These are phyloP conservation scores for Drosophila leonis DNA, from an alignment of 2,888 invertebrate genomes.

Conservation along the genomic window DNA sequence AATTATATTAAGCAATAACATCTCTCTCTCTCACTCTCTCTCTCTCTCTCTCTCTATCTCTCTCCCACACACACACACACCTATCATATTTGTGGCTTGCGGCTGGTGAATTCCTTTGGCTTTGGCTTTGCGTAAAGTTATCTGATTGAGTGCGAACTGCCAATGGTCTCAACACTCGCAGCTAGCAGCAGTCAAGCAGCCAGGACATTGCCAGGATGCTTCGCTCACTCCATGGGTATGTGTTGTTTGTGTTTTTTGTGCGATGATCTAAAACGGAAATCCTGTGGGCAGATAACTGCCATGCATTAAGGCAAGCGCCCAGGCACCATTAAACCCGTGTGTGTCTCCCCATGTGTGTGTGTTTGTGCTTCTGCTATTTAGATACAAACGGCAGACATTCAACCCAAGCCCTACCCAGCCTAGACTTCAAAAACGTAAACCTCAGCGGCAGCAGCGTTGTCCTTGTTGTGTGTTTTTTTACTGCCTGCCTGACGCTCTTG, in stretches of 20 bases:
- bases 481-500: conserved; percentile 66
- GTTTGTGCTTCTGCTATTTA: conserved; percentile 38
- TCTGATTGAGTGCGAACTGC: conserved; percentile 86
- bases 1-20: conserved; percentile 4
- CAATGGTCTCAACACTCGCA: conserved; percentile 64
- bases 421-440: conserved; percentile 24
- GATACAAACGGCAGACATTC: conserved; percentile 33
- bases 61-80: conserved; percentile 13
- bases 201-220: conserved; percentile 46
- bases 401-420: not conserved
- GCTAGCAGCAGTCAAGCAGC: conserved; percentile 28
- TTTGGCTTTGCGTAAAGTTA: conserved; percentile 71
- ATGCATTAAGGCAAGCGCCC: conserved; percentile 60
- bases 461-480: conserved; percentile 43
- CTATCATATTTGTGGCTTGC: conserved; percentile 64
- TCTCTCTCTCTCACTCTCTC: not conserved
- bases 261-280: conserved; percentile 84
- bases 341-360: not conserved
- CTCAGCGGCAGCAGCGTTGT: conserved; percentile 33
- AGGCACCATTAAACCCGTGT: conserved; percentile 4
- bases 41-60: not conserved
- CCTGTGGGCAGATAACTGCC: conserved; percentile 82
- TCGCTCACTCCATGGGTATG: conserved; percentile 6
- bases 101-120: conserved; percentile 70
- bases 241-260: conserved; percentile 50